Percentiles rank a stretch among this genome's conserved stretches.
phyloP scores from a whole-genome alignment of 2,113 vertebrate genomes.

The Tetrao urogallus region DNA sequence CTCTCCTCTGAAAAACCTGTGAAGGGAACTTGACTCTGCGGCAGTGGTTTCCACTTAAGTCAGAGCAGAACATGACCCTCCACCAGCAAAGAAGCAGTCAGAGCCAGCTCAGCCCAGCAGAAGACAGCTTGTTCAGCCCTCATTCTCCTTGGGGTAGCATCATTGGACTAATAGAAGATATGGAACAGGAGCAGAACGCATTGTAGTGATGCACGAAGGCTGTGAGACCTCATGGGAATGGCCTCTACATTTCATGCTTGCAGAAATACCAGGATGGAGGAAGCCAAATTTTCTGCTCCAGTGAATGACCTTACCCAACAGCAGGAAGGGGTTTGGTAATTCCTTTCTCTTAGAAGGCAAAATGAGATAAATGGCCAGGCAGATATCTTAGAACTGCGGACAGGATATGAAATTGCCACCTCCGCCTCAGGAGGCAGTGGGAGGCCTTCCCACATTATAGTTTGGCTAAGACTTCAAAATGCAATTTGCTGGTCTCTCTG shows the following conservation, averaged over 20 bases:
- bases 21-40: background rate
- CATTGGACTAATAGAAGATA: background rate
- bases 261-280: no score
- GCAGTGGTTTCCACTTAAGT: background rate
- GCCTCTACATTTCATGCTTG: no score
- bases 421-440: no score
- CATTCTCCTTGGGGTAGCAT: background rate
- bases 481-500: background rate
- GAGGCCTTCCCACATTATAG: background rate
- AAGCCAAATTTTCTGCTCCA: no score
- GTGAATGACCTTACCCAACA: no score
- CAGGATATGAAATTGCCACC: no score
- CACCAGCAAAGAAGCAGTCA: background rate
- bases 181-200: background rate
- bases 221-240: no score
- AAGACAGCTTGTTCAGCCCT: background rate
- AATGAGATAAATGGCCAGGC: no score
- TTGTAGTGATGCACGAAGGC: background rate
- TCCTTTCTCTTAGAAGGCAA: no score
- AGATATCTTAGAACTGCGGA: no score
- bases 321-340: no score
- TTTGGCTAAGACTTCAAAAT: background rate
- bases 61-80: rapidly evolving
- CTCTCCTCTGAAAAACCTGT: background rate
- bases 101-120: background rate